Base-by-base conservation (phyloP, 2,797 vertebrate genomes). In the Liparis tanakae region DNA sequence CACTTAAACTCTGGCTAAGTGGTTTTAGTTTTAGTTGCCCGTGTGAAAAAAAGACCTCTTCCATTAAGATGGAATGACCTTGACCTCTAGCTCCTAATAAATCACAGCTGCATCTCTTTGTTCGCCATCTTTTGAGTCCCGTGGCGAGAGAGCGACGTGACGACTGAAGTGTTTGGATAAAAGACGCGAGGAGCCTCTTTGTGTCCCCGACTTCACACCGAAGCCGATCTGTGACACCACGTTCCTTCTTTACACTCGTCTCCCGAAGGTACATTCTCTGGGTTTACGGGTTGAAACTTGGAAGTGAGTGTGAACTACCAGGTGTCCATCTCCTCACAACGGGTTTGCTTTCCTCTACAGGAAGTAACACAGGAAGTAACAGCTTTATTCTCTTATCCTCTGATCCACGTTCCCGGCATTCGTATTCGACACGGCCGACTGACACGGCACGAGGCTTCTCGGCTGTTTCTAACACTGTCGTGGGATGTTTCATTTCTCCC, bases 241-340 rank as follows among this genome's bases (percentile, higher is more conserved):
- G 33, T 69, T 73, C 36, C 44, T 22, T 14, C 30, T 13, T 5
- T 44, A 14, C 10, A 13, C 39, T 13, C 39, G 10, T 73, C 12
- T 61, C 56, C 61, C 20, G 34, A 30, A 36, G 41, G 18, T 41
- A 14, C 61, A 36, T 48, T 14, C 55, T 48, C 18, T 8, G 5
- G 30, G 46, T 72, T 64, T 62, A 20, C 17, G 36, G 36, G 51
- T 37, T 61, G 18, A 30, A 30, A 30, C 25, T 71, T 81, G 70
- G 56, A 71, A 74, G 62, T 68, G 74, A 66, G 59, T 57, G 36
- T 66, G 71, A 58, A 67, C 72, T 18, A 58, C 75, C 17, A 84
- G 80, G 53, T 87, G 86, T 9, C 80, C 83, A 18, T 80, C 36
- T 36, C 36, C 70, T 70, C 68, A 80, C 77, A 2, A 70, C 71